Evolutionary conservation across 2,113 vertebrate species (phyloP).

Genomic region (Ammospiza caudacuta): DNA sequence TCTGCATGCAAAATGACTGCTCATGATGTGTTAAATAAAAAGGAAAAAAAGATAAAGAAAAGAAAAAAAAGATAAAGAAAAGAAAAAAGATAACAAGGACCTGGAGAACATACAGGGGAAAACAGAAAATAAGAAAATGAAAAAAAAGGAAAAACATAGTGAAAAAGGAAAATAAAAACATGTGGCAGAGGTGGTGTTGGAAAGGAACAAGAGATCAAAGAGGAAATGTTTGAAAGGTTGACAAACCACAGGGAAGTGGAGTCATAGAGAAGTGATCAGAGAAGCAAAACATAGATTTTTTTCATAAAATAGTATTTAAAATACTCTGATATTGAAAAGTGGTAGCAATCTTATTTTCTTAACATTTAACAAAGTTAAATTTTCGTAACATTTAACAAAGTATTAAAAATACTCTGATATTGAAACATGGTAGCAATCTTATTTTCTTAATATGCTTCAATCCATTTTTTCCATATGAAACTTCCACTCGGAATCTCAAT

Average conservation of each 20-base stretch:
- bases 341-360: neutral
- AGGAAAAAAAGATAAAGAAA: neutral
- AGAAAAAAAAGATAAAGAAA: neutral
- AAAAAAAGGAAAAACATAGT: neutral
- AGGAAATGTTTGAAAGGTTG: neutral
- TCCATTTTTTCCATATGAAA: neutral
- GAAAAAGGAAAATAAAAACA: neutral
- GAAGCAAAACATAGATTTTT: neutral
- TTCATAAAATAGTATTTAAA: neutral
- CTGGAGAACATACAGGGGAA: neutral
- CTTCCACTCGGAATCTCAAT: neutral
- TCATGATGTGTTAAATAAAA: accelerated
- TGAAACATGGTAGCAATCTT: neutral
- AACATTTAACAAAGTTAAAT: neutral
- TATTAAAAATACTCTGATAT: neutral
- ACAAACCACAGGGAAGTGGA: neutral
- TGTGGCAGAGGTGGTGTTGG: neutral
- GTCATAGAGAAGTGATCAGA: neutral
- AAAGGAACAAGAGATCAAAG: neutral
- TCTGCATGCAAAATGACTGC: neutral
- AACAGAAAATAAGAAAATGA: neutral
- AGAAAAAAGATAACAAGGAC: neutral
- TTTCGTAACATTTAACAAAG: no score
- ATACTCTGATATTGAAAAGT: neutral
- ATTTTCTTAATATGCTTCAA: neutral